phyloP scores from a whole-genome alignment of 2,113 vertebrate species.

The Bambusicola thoracicus region DNA sequence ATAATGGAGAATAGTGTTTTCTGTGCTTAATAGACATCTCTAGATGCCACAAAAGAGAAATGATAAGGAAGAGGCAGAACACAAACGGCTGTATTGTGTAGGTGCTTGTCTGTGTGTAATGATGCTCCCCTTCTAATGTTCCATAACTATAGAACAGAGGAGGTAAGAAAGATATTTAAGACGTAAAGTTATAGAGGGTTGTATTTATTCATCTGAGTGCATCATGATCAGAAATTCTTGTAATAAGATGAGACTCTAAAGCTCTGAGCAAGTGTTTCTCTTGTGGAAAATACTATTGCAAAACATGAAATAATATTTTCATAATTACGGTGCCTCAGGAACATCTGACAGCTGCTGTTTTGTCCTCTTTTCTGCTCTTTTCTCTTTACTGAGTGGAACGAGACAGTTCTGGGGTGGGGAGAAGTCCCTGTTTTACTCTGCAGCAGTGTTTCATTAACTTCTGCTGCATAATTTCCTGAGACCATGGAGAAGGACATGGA shows the following conservation, averaged over 20 bases:
- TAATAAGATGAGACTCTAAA: conserved; percentile 28
- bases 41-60: conserved; percentile 52
- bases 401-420: not conserved
- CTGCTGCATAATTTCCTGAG: not conserved
- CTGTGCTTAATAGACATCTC: conserved; percentile 31
- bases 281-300: conserved; percentile 17
- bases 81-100: not conserved
- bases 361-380: not conserved
- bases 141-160: not conserved
- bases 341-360: conserved; percentile 50
- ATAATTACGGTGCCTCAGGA: not conserved
- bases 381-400: not conserved
- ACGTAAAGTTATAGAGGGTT: conserved; percentile 32
- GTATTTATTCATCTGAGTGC: conserved; percentile 56
- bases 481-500: rapidly evolving
- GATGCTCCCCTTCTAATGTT: conserved; percentile 31
- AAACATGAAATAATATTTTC: conserved; percentile 4
- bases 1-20: conserved; percentile 12
- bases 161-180: conserved; percentile 1
- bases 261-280: conserved; percentile 44
- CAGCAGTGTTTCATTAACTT: not conserved
- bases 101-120: conserved; percentile 12
- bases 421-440: not conserved
- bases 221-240: conserved; percentile 20
- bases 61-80: conserved; percentile 1